Evolutionary conservation across 2,888 invertebrate species (phyloP).

Genomic region (Galerucella nymphaeae): DNA sequence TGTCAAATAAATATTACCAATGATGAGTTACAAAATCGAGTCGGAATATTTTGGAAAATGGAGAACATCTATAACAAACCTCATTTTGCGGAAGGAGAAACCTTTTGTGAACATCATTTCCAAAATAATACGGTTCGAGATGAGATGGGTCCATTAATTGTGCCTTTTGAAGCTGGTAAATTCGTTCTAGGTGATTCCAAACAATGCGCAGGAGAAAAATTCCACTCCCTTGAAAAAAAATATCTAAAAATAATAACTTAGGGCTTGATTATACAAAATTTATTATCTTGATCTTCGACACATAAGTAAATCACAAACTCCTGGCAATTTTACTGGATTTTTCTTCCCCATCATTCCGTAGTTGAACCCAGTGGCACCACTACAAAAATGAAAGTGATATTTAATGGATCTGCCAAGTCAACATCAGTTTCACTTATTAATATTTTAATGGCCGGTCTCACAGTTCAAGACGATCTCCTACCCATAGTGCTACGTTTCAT

Average conservation of each 20-base stretch:
- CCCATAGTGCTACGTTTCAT: too few relatives aligned
- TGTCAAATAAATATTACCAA: slow-evolving; percentile 2
- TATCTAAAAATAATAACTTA: slow-evolving; percentile 12
- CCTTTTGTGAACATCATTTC: slow-evolving; percentile 15
- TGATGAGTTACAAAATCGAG: slow-evolving; percentile 6
- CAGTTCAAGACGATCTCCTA: slow-evolving; percentile 37
- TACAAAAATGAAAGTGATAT: too few relatives aligned
- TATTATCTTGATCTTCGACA: slow-evolving; percentile 24
- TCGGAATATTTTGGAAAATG: background rate
- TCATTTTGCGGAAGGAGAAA: slow-evolving; percentile 22
- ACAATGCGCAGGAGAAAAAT: slow-evolving; percentile 17
- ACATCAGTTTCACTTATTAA: slow-evolving; percentile 39
- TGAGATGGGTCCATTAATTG: background rate
- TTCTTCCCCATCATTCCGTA: slow-evolving; percentile 42
- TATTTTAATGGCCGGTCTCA: slow-evolving; percentile 32
- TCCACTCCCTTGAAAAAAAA: background rate
- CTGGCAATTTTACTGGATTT: slow-evolving; percentile 15
- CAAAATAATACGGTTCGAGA: slow-evolving; percentile 19
- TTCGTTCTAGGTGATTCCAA: slow-evolving; percentile 15
- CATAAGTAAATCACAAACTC: slow-evolving; percentile 16
- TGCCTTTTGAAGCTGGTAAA: slow-evolving; percentile 8
- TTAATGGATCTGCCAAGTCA: slow-evolving; percentile 27
- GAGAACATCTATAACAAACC: too few relatives aligned
- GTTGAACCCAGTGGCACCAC: slow-evolving; percentile 24
- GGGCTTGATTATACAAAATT: slow-evolving; percentile 22